Percentiles rank a stretch among this genome's conserved stretches.
These are phyloP conservation scores for Scomber colias DNA, from an alignment of 2,113 vertebrate species.

Conservation along the genomic window DNA sequence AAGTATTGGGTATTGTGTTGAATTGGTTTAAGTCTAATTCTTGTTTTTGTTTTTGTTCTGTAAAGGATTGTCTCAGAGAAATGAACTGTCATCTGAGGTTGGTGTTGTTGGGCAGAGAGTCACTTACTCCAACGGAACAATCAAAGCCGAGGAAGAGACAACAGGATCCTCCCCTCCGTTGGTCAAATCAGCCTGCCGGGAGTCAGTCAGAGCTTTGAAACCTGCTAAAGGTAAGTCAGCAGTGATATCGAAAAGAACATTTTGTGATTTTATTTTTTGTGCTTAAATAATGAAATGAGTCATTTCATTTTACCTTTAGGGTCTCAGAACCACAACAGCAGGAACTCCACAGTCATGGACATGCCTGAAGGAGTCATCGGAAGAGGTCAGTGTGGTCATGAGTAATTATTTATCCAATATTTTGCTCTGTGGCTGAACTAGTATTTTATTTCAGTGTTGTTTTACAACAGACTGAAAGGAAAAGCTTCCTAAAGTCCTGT, in stretches of 20 bases:
- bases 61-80: constrained; percentile 74
- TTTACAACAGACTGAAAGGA: constrained; percentile 7
- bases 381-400: constrained; percentile 84
- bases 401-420: background rate
- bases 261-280: background rate
- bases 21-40: background rate
- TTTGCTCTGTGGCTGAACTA: background rate
- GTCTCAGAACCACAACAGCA: constrained; percentile 71
- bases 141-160: constrained; percentile 82
- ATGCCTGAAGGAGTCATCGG: constrained; percentile 89
- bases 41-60: background rate
- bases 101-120: constrained; percentile 86
- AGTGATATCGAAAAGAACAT: background rate
- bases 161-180: constrained; percentile 62
- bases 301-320: constrained; percentile 60
- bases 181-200: constrained; percentile 74
- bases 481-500: background rate
- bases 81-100: constrained; percentile 75
- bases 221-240: constrained; percentile 85
- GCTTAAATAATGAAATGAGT: constrained; percentile 4
- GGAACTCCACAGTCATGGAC: constrained; percentile 71
- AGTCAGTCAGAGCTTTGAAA: constrained; percentile 83
- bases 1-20: background rate
- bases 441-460: background rate
- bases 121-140: constrained; percentile 79